These are phyloP conservation scores for Anguilla anguilla DNA, from an alignment of 2,797 vertebrate species.

Conservation along the genomic window DNA sequence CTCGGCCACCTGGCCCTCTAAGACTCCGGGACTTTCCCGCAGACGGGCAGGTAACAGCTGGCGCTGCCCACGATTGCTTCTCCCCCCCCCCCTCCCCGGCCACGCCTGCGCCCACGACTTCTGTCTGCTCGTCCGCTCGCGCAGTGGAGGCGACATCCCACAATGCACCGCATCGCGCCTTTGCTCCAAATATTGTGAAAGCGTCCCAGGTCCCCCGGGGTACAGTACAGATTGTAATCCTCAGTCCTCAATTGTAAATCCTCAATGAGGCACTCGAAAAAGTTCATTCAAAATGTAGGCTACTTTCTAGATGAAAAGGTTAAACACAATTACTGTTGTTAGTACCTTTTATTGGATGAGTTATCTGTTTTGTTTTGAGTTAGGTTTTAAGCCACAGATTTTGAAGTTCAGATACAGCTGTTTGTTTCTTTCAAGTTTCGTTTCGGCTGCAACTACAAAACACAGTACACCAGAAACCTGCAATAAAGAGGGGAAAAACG, in stretches of 20 bases:
- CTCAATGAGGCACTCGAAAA: not conserved
- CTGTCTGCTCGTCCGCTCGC: constrained; percentile 20
- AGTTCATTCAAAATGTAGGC: not conserved
- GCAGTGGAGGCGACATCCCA: not conserved
- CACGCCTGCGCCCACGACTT: constrained; percentile 38
- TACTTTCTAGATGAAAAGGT: not conserved
- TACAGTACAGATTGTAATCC: not conserved
- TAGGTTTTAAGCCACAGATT: not conserved
- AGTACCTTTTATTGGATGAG: not conserved
- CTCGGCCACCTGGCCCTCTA: constrained; percentile 14
- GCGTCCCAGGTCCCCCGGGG: not conserved
- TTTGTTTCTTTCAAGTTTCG: not conserved
- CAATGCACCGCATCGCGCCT: not conserved
- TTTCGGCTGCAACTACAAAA: not conserved
- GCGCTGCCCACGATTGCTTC: not conserved
- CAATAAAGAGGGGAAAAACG: not conserved
- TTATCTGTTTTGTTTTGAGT: not conserved
- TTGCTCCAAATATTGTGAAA: not conserved
- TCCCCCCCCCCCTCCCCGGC: constrained; percentile 16
- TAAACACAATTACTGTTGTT: not conserved
- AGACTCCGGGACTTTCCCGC: constrained; percentile 14
- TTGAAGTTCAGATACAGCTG: not conserved
- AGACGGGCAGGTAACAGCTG: constrained; percentile 42
- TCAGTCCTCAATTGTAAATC: not conserved
- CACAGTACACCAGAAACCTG: not conserved